Percentiles rank a stretch among this genome's conserved stretches.
These are phyloP conservation scores for Ophioderma brevispina DNA, from an alignment of 35 echinoderm and acorn worm genomes.

Conservation along the genomic window DNA sequence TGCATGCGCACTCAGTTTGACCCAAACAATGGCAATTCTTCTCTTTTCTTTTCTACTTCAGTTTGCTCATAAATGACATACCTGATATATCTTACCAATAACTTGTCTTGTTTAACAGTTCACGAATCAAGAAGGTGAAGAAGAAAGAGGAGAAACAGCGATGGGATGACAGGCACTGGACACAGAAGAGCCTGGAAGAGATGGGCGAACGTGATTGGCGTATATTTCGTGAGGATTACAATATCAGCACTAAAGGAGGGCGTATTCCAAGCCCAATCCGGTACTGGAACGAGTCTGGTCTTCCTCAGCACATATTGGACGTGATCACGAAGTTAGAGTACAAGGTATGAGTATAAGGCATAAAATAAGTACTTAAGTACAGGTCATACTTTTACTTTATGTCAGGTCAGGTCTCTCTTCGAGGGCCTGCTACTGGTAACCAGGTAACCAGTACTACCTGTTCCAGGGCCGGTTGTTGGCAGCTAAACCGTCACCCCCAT, in stretches of 20 bases:
- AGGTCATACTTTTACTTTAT: no score
- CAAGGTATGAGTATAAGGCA: no score
- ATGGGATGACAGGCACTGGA: constrained; percentile 95
- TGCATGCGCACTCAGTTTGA: no score
- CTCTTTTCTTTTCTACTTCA: no score
- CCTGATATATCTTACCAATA: neutral
- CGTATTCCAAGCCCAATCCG: constrained; percentile 81
- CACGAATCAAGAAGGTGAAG: constrained; percentile 66
- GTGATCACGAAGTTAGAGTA: constrained; percentile 79
- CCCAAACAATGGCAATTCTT: no score
- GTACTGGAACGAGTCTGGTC: constrained; percentile 60
- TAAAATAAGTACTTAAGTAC: no score
- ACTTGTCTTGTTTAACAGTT: constrained; percentile 7
- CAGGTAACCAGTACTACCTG: no score
- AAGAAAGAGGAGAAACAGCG: constrained; percentile 92
- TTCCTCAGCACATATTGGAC: constrained; percentile 76
- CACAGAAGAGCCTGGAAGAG: constrained; percentile 80
- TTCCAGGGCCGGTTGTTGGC: no score
- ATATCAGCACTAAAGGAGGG: constrained; percentile 95
- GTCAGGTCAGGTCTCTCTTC: no score
- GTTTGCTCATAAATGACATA: no score
- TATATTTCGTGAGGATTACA: constrained; percentile 98
- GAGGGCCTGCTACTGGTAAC: no score
- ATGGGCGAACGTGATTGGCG: constrained; percentile 94
- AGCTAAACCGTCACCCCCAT: no score